Percentiles rank a stretch among this genome's conserved stretches.
phyloP scores from a whole-genome alignment of 2,888 invertebrate genomes.

The Azorinus chamasolen region DNA sequence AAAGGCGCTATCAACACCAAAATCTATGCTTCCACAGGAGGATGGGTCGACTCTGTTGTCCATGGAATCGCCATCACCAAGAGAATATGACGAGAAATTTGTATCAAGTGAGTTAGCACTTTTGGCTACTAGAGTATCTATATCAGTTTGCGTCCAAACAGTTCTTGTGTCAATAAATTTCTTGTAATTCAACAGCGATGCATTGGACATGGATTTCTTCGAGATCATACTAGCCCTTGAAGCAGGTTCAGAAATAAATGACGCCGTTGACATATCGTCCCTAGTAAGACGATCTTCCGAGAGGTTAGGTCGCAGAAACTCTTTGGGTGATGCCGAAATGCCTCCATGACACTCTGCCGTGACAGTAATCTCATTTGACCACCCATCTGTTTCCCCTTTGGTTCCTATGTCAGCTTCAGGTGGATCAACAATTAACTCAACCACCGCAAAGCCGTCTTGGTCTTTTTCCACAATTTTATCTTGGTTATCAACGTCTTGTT shows the following conservation, averaged over 20 bases:
- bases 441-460: too few relatives aligned
- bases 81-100: neutral
- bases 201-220: conserved; percentile 41
- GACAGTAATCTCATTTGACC: too few relatives aligned
- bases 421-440: too few relatives aligned
- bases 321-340: too few relatives aligned
- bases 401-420: too few relatives aligned
- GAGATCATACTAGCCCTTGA: conserved; percentile 38
- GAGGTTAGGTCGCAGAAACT: too few relatives aligned
- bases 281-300: too few relatives aligned
- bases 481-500: too few relatives aligned
- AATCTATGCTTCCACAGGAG: conserved; percentile 40
- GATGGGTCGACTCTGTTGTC: conserved; percentile 9
- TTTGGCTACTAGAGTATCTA: neutral
- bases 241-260: conserved; percentile 19
- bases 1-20: conserved; percentile 46
- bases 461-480: too few relatives aligned
- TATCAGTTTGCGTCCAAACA: conserved; percentile 60
- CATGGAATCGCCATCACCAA: neutral
- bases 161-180: conserved; percentile 38
- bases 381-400: too few relatives aligned
- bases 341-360: too few relatives aligned
- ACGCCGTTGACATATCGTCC: conserved; percentile 29
- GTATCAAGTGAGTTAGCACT: neutral
- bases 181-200: conserved; percentile 24